Conservation (phyloP, 2,888 invertebrate species). For the Hypselothyrea guttata region DNA sequence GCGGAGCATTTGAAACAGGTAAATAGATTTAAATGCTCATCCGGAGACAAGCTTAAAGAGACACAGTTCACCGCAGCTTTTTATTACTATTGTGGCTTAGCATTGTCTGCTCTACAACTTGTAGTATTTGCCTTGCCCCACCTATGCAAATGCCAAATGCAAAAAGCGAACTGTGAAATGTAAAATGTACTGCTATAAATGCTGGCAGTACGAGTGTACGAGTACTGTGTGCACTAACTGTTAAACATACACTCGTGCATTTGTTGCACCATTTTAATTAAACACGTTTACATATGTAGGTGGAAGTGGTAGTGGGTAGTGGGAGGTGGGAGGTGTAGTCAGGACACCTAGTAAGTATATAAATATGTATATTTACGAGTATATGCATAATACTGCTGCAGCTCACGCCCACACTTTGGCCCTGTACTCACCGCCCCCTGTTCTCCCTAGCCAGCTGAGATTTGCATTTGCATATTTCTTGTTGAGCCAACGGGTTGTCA, state of each 20-base stretch:
- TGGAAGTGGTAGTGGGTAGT: no score
- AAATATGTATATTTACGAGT: slow-evolving; percentile 30
- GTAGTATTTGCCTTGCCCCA: slow-evolving; percentile 53
- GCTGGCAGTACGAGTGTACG: slow-evolving; percentile 10
- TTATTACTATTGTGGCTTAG: slow-evolving; percentile 12
- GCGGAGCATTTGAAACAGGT: slow-evolving; percentile 33
- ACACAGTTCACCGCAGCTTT: slow-evolving; percentile 10
- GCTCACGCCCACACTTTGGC: slow-evolving; percentile 25
- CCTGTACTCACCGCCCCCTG: slow-evolving; percentile 16
- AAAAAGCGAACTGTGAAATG: slow-evolving; percentile 1
- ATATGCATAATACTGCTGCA: neutral
- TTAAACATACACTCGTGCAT: slow-evolving; percentile 32
- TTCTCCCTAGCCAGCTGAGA: slow-evolving; percentile 31
- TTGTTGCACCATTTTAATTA: slow-evolving; percentile 68
- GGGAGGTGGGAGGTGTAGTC: no score
- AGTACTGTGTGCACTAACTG: slow-evolving; percentile 41
- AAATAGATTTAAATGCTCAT: slow-evolving; percentile 63
- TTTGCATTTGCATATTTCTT: slow-evolving; percentile 58
- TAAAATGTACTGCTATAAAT: no score
- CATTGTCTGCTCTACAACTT: slow-evolving; percentile 30
- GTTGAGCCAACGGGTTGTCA: slow-evolving; percentile 55
- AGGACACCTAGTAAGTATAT: no score
- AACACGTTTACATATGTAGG: slow-evolving; percentile 55
- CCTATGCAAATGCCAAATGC: slow-evolving; percentile 69
- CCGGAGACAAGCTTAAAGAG: slow-evolving; percentile 30